Evolutionary conservation across 2,113 vertebrate genomes (phyloP).

Genomic region (Rhynchopsitta pachyrhyncha): DNA sequence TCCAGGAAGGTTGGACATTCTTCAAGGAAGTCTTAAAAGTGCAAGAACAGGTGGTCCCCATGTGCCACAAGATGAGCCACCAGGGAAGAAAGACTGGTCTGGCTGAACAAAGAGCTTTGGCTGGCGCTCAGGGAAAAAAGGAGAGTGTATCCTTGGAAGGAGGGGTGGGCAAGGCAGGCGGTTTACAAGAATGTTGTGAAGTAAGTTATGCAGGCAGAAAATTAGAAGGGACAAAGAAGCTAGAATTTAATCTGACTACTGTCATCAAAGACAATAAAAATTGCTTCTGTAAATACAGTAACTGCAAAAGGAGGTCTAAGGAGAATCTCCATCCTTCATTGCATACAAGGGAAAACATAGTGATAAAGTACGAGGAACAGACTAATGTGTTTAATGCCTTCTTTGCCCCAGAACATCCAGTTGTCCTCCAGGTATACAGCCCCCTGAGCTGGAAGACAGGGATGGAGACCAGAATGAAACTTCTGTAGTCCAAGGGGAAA

Average conservation of each 20-base stretch:
- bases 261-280: background rate
- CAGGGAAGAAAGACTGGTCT: rapidly evolving
- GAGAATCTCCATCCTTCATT: background rate
- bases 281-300: background rate
- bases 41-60: background rate
- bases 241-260: background rate
- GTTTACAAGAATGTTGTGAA: background rate
- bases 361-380: background rate
- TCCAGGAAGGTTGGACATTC: background rate
- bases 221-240: background rate
- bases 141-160: background rate
- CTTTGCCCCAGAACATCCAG: background rate
- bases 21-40: background rate
- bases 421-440: background rate
- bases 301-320: background rate
- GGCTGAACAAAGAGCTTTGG: background rate
- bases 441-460: background rate
- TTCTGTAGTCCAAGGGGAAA: background rate
- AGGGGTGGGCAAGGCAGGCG: background rate
- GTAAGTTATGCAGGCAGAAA: background rate
- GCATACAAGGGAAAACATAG: background rate
- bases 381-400: background rate
- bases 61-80: background rate
- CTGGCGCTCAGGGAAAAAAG: background rate
- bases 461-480: background rate